Percentiles rank a stretch among this genome's conserved stretches.
Conservation (phyloP, 2,113 vertebrate species). For the Scortum barcoo region DNA sequence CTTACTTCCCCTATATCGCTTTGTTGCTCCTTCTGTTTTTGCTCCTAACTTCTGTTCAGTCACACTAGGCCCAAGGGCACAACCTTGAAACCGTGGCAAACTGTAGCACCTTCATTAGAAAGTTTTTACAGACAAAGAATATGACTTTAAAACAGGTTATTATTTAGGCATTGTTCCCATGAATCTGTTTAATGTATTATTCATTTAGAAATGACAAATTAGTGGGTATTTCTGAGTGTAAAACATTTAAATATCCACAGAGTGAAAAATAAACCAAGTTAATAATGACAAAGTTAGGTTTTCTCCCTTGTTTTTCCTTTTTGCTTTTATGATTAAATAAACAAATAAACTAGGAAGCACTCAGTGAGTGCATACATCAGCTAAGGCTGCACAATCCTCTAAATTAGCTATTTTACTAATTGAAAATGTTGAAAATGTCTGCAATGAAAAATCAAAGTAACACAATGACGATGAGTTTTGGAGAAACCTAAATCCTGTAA, state of each 20-base stretch:
- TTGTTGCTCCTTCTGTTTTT: slow-evolving; percentile 44
- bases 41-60: slow-evolving; percentile 52
- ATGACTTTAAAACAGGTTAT: slow-evolving; percentile 10
- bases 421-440: neutral
- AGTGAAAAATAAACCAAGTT: slow-evolving; percentile 8
- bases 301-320: neutral
- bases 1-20: slow-evolving; percentile 41
- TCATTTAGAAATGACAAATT: neutral
- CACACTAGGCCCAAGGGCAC: slow-evolving; percentile 59
- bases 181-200: slow-evolving; percentile 17
- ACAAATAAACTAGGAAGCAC: slow-evolving; percentile 4
- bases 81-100: slow-evolving; percentile 65
- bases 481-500: neutral
- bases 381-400: neutral
- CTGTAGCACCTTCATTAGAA: slow-evolving; percentile 43
- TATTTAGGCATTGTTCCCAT: neutral
- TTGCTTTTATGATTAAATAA: slow-evolving; percentile 9
- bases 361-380: neutral
- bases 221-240: neutral
- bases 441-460: neutral
- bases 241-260: neutral
- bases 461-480: neutral
- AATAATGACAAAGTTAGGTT: neutral
- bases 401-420: neutral
- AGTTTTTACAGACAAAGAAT: slow-evolving; percentile 37